Base-by-base conservation (phyloP, 2,113 vertebrate genomes). In the Lycaon pictus region DNA sequence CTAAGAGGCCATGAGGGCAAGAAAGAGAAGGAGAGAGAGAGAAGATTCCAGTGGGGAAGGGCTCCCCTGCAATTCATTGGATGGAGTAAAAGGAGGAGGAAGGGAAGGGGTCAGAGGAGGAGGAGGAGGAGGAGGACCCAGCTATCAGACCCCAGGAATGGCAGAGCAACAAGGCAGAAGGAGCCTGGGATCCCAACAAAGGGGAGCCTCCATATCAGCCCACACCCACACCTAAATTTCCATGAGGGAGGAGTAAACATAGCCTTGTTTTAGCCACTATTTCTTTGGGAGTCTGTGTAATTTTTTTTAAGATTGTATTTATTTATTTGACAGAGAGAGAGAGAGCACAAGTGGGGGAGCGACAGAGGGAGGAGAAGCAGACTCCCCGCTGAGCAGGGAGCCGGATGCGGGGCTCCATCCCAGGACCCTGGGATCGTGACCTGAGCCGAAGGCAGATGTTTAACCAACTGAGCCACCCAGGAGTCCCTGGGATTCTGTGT, bases 181-280 rank as follows among this genome's bases (percentile, higher is more conserved):
- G 1, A 23, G 29, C 5, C 29, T 12, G 15, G 19, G 5, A 20
- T 8, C 65, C n/a, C 6, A 4, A 63, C 17, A 37, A 19, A 1
- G 27, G 2, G 4, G 12, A 55, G 29, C 11, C 3, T 0, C 4
- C 2, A 0, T 3, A 5, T 56, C 43, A 69, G 3, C 82, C 58
- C n/a, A 25, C 7, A 7, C 7, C 11, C 29, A 20, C 60, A 19
- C 3, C 76, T 43, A 71, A 53, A 51, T 12, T 10, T 56, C 32
- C 2, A 0, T 0, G 51, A 37, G 13, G 37, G 1, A 17, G 25
- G 72, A 48, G 29, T 63, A 11, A 82, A 55, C 23, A 11, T 12
- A 19, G 11, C 9, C 43, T 15, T 60, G 10, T 71, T 56, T 60
- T 4, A 27, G n/a, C 20, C 35, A n/a, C 29, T 22, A 5, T 53